These are phyloP conservation scores for Sinelater perroti DNA, from an alignment of 2,888 invertebrate genomes.

Conservation along the genomic window DNA sequence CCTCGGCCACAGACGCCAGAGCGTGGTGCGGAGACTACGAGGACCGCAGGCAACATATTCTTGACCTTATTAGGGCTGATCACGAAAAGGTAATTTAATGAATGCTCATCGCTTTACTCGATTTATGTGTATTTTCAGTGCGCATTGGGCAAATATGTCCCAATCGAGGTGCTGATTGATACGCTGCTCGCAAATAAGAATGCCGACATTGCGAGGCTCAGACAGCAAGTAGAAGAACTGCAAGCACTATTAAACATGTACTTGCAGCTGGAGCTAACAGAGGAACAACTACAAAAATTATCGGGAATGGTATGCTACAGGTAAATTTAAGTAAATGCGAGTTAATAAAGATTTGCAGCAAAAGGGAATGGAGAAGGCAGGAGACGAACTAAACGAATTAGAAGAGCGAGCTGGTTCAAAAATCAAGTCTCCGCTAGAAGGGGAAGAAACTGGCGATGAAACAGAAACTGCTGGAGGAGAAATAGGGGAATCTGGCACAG, in stretches of 20 bases:
- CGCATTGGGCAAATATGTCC: slow-evolving; percentile 53
- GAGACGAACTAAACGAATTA: slow-evolving; percentile 4
- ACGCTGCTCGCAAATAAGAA: slow-evolving; percentile 61
- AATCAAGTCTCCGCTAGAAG: background rate
- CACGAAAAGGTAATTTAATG: slow-evolving; percentile 20
- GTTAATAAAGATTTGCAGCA: slow-evolving; percentile 10
- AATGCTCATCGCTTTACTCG: slow-evolving; percentile 22
- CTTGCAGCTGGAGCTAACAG: slow-evolving; percentile 48
- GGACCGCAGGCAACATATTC: slow-evolving; percentile 66
- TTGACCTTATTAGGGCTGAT: slow-evolving; percentile 65
- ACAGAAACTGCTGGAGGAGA: background rate
- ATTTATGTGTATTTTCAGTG: slow-evolving; percentile 19
- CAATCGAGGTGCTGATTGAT: slow-evolving; percentile 55
- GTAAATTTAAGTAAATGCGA: background rate
- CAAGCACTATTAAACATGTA: slow-evolving; percentile 59
- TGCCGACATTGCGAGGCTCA: slow-evolving; percentile 63
- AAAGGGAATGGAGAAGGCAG: slow-evolving; percentile 12
- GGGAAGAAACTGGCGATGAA: background rate
- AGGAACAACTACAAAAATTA: slow-evolving; percentile 50
- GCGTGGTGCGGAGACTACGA: slow-evolving; percentile 67
- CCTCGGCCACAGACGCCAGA: slow-evolving; percentile 66
- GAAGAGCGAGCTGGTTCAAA: background rate
- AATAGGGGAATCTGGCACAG: background rate
- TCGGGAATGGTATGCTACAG: slow-evolving; percentile 27
- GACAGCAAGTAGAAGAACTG: slow-evolving; percentile 62